Evolutionary conservation across 2,797 vertebrate genomes (phyloP), one percentile per base, ranked within the genome.

Genomic region (Notolepis coatsorum): DNA sequence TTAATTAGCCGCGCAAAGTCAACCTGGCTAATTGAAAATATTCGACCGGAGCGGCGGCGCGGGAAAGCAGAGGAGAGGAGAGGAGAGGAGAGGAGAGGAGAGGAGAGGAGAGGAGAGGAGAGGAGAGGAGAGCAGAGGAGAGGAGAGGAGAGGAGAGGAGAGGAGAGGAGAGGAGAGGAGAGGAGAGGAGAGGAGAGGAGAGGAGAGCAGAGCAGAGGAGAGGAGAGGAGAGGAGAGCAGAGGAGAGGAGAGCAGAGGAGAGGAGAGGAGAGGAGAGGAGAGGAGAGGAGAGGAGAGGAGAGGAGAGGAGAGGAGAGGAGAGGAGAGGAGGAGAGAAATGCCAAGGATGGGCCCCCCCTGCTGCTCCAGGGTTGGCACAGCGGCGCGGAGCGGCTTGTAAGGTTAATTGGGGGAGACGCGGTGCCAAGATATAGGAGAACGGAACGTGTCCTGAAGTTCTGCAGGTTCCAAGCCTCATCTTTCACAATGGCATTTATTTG

Each of bases 1-100:
- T 92, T 94, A 92, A 92, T 92, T 93, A 94, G 82, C 84, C 90
- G 85, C 89, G 84, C 89, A 88, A 91, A 92, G 89, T 91, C 90
- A 92, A 90, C 85, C 86, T 85, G 90, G 73, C 86, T 91, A 91
- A 93, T 90, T 92, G 89, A 92, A 91, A 91, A 91, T 73, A 86
- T 83, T 90, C 68, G 50, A 79, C 67, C 68, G 28, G 56, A 88
- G 77, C 72, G 61, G 52, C 10, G 49, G 77, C 64, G 65, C 60
- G 71, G 75, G 69, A n/a, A n/a, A n/a, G n/a, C n/a, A n/a, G 54
- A 74, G 69, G 69, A 72, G 33, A 80, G 45, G 58, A 77, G 77
- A 60, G 24, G 67, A 68, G 15, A 45, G 65, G 38, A 61, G 58
- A 84, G 69, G 69, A 72, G 33, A 80, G 45, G 58, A 77, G 77